Evolutionary conservation across 2,113 vertebrate genomes (phyloP).

Genomic region (Otus sunia): DNA sequence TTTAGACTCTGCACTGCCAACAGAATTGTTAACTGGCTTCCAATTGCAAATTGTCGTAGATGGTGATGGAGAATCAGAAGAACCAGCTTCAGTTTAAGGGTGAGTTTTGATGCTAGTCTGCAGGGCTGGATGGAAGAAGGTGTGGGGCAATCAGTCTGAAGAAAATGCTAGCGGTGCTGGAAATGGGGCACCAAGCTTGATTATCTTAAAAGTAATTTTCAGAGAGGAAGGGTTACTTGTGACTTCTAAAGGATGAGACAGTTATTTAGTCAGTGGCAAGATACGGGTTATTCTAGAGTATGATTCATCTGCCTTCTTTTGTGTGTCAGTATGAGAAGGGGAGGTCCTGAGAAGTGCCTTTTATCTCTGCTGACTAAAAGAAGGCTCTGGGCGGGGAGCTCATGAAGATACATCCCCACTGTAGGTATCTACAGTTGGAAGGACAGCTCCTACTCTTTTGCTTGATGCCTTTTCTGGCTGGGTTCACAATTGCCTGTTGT

Average conservation of each 20-base stretch:
- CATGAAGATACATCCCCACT: fast-evolving
- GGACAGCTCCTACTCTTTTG: background rate
- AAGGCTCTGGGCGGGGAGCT: background rate
- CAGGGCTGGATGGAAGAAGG: background rate
- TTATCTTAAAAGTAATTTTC: background rate
- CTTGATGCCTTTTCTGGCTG: background rate
- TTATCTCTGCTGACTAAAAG: background rate
- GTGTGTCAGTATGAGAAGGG: background rate
- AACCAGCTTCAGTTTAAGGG: background rate
- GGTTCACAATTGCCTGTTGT: background rate
- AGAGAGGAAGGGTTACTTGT: background rate
- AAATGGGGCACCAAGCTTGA: background rate
- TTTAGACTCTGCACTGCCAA: background rate
- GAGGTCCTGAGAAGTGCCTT: background rate
- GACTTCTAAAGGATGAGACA: background rate
- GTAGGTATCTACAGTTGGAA: background rate
- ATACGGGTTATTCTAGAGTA: background rate
- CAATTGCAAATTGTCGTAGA: background rate
- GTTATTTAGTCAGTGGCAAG: background rate
- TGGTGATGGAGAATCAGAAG: background rate
- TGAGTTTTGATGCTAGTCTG: background rate
- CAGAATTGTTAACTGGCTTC: background rate
- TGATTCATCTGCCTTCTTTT: background rate
- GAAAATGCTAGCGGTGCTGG: background rate
- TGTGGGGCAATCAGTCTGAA: background rate